These are phyloP conservation scores for Thoracochromis brauschi DNA, from an alignment of 2,113 vertebrate species.

Conservation along the genomic window DNA sequence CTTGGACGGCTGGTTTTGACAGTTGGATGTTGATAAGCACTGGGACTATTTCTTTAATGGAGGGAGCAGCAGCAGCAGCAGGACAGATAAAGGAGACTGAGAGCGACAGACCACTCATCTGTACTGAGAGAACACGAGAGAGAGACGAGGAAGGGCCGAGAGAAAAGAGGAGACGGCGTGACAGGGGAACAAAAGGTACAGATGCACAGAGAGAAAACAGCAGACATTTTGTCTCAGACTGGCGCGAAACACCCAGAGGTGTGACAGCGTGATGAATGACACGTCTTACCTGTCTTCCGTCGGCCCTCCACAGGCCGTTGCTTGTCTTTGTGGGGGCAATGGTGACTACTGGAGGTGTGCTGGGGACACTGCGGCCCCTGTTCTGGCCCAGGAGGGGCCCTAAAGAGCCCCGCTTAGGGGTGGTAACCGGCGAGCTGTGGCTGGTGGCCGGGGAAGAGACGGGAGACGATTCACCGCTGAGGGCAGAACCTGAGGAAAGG, in stretches of 20 bases:
- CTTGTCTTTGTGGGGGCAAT: constrained; percentile 92
- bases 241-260: neutral
- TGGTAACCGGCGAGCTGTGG: constrained; percentile 88
- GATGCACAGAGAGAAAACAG: neutral
- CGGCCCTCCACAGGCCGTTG: constrained; percentile 88
- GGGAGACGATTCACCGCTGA: constrained; percentile 87
- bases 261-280: neutral
- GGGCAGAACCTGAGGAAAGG: constrained; percentile 74
- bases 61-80: neutral
- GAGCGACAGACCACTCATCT: constrained; percentile 5
- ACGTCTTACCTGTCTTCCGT: constrained; percentile 81
- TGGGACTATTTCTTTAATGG: constrained; percentile 39
- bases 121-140: neutral
- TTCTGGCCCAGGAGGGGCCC: constrained; percentile 80
- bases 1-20: constrained; percentile 28
- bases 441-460: constrained; percentile 91
- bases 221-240: constrained; percentile 3
- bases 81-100: neutral
- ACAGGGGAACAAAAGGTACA: neutral
- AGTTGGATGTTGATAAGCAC: constrained; percentile 42
- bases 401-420: constrained; percentile 85
- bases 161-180: neutral
- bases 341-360: constrained; percentile 87
- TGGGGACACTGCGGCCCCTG: constrained; percentile 77
- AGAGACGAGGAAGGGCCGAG: neutral